A percentile compares a stretch with the other conserved stretches of the same genome.
Evolutionary conservation across 2,113 vertebrate species (phyloP).

Genomic region (Ascaphus truei): DNA sequence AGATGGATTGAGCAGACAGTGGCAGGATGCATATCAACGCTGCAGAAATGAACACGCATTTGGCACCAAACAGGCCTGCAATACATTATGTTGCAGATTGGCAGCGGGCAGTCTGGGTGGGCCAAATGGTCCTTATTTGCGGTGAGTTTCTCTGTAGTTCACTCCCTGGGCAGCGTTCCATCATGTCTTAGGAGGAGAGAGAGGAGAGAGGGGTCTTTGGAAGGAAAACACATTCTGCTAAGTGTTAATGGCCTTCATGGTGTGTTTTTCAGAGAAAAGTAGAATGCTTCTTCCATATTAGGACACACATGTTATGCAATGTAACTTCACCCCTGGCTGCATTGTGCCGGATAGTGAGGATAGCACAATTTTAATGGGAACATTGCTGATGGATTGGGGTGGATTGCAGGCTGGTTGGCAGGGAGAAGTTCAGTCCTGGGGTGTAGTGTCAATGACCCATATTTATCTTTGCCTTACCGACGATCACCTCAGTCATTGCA

Average conservation of each 20-base stretch:
- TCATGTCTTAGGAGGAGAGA: neutral
- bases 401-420: neutral
- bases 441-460: neutral
- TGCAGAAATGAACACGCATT: too few relatives aligned
- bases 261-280: conserved; percentile 1
- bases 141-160: neutral
- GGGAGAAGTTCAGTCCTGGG: neutral
- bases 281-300: conserved; percentile 21
- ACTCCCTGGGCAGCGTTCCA: conserved; percentile 7
- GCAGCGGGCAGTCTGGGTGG: too few relatives aligned
- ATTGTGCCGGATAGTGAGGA: neutral
- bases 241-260: neutral
- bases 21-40: too few relatives aligned
- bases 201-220: too few relatives aligned
- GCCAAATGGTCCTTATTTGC: neutral
- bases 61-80: too few relatives aligned
- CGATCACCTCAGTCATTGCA: too few relatives aligned
- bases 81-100: too few relatives aligned
- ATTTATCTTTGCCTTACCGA: too few relatives aligned
- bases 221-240: neutral
- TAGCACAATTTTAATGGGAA: conserved; percentile 1
- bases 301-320: neutral
- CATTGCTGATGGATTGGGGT: conserved; percentile 15
- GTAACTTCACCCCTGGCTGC: neutral
- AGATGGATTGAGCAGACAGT: too few relatives aligned